Evolutionary conservation across 2,888 invertebrate genomes (phyloP), one percentile per base, ranked within the genome.

Genomic region (Paralinhomoeus sp.): DNA sequence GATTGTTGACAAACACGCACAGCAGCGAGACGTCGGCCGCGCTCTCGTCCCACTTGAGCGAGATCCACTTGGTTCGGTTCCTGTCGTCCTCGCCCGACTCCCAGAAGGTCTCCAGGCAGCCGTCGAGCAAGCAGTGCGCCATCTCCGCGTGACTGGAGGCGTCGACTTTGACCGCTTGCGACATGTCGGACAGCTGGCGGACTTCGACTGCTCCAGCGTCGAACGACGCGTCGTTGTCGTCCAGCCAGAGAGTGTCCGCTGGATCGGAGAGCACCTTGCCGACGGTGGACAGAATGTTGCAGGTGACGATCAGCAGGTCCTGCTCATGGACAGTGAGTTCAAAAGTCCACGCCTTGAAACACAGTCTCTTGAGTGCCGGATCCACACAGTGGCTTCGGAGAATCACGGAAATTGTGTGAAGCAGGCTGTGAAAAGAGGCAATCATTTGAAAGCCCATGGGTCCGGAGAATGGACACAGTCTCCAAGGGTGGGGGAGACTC

Each of bases 61-160:
- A 46, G 27, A 57, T 37, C 1, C 7, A 24, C 17, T 89, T 87
- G 23, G 81, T 77, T 63, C 84, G 83, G 63, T 84, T 85, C 45
- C 70, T 62, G 66, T 93, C 91, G 59, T 91, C 91, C 57, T 91
- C 91, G 1, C 87, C 89, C 34, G 87, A 87, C 67, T 93, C 93
- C 93, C 93, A 93, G 67, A 93, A 93, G 0, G 93, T 93, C 64
- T 93, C 93, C 0, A 89, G 87, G 5, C 84, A 84, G 56, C 79
- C 80, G 62, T 93, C 93, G 0, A 78, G 80, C 18, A 93, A 70
- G 51, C 85, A 84, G 2, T 78, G 80, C 3, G 83, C 76, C 83
- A 93, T 85, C 9, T 84, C 87, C 57, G 79, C 82, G 1, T 91
- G 73, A 51, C 87, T 89, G 0, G 89, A 89, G 0, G 84, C 83